These are phyloP conservation scores for Drosophila paramelanica DNA, from an alignment of 2,888 invertebrate species.

Conservation along the genomic window DNA sequence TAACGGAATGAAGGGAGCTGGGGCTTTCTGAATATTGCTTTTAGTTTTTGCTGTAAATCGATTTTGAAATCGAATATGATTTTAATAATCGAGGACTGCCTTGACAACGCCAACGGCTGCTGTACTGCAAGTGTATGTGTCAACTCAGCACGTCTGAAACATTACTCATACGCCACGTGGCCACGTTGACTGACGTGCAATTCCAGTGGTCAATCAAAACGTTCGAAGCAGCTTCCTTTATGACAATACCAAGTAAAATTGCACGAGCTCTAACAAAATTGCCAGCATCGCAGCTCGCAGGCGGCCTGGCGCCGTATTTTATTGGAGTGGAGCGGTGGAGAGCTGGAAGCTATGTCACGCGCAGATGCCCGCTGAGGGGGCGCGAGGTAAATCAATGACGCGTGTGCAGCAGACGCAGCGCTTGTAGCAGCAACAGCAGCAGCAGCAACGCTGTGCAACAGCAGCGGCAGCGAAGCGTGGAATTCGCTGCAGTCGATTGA, in stretches of 20 bases:
- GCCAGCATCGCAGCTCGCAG: conserved; percentile 41
- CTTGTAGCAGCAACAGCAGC: conserved; percentile 17
- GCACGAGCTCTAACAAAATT: conserved; percentile 67
- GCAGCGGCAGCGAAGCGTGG: conserved; percentile 21
- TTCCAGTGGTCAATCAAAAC: conserved; percentile 79
- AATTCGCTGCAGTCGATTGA: conserved; percentile 43
- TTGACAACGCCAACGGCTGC: conserved; percentile 2
- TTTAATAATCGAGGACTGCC: conserved; percentile 2
- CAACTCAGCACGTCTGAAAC: conserved; percentile 51
- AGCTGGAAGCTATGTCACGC: conserved; percentile 15
- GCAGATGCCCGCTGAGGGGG: conserved; percentile 4
- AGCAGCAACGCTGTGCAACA: conserved; percentile 5
- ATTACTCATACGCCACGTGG: conserved; percentile 75
- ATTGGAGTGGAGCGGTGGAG: neutral
- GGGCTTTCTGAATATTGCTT: neutral
- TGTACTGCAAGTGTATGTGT: conserved; percentile 19
- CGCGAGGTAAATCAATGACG: conserved; percentile 58
- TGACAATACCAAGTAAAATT: conserved; percentile 72
- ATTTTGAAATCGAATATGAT: neutral
- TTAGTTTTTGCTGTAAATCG: neutral
- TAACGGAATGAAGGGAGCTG: no score
- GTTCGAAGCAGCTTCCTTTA: conserved; percentile 51
- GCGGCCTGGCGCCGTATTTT: conserved; percentile 6
- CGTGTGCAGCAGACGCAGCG: conserved; percentile 26
- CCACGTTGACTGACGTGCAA: conserved; percentile 66